Evolutionary conservation across 2,888 invertebrate genomes (phyloP), one percentile per base, ranked within the genome.

Genomic region (Resseliella maxima): DNA sequence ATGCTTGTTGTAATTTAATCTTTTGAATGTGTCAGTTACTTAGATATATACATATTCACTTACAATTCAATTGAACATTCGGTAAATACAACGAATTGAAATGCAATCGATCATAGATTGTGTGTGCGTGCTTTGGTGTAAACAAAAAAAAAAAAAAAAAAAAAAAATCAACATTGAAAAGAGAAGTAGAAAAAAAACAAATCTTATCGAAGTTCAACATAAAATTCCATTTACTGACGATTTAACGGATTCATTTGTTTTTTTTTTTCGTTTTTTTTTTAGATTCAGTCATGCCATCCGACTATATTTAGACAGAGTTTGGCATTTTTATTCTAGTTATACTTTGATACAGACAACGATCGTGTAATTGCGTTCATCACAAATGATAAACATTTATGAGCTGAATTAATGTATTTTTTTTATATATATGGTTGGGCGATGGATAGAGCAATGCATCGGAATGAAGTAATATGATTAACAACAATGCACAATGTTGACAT

Each of bases 251-350:
- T n/a, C n/a, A n/a, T n/a, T n/a, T n/a, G n/a, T n/a, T n/a, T n/a
- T n/a, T n/a, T n/a, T n/a, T n/a, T 41, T 41, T 5, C 41, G 12
- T 41, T 41, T 41, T 5, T 59, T 59, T 59, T 59, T 59, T 6
- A 2, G 59, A 24, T 2, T 24, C 6, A n/a, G 10, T 50, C 50
- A 31, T 31, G 8, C 15, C 1, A 72, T 59, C 31, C n/a, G n/a
- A n/a, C n/a, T 72, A 72, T 31, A 15, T 72, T 72, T 72, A 72
- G 72, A 72, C 31, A 12, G 72, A 72, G 72, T 72, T 72, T 24
- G 3, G 72, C 46, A 72, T 35, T 72, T 72, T 31, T 35, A 72
- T 24, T 59, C 59, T 59, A 59, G 31, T 72, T 72, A 72, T 72
- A 35, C 18, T 72, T 27, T 72, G 72, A 15, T 72, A 15, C 72